phyloP scores from a whole-genome alignment of 2,888 invertebrate species.

The Idaea straminata region DNA sequence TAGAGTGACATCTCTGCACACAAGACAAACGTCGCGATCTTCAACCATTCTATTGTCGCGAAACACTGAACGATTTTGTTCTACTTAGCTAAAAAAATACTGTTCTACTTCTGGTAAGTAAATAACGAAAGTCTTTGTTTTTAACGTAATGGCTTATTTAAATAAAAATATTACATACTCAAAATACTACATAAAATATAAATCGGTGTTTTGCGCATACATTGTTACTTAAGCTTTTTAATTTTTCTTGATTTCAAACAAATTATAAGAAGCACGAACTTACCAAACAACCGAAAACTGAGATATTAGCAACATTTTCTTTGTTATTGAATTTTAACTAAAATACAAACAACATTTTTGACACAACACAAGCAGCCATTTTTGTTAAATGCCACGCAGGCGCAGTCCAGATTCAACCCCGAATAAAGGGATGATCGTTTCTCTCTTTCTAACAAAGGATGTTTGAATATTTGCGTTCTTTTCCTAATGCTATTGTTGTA shows the following conservation, averaged over 20 bases:
- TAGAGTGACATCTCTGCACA: no score
- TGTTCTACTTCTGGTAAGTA: no score
- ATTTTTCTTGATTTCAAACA: not conserved
- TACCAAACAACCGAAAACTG: slow-evolving; percentile 7
- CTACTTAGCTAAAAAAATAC: no score
- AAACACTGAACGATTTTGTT: no score
- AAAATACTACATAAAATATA: no score
- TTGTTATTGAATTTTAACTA: slow-evolving; percentile 10
- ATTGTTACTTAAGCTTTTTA: no score
- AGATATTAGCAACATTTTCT: slow-evolving; percentile 7
- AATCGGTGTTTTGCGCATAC: no score
- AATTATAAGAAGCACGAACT: not conserved
- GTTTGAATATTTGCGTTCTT: slow-evolving; percentile 31
- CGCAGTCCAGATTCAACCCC: slow-evolving; percentile 50
- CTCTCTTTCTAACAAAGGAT: slow-evolving; percentile 38
- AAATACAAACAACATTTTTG: slow-evolving; percentile 41
- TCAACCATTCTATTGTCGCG: no score
- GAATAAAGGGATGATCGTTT: slow-evolving; percentile 51
- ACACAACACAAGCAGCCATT: slow-evolving; percentile 66
- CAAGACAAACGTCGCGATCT: no score
- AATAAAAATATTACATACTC: no score
- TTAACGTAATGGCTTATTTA: no score
- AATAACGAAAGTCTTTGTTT: no score
- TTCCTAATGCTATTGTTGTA: slow-evolving; percentile 50
- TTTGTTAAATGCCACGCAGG: slow-evolving; percentile 67